A percentile compares a stretch with the other conserved stretches of the same genome.
Conservation (phyloP, 1,140 invertebrate genomes). For the Reticulitermes speratus region DNA sequence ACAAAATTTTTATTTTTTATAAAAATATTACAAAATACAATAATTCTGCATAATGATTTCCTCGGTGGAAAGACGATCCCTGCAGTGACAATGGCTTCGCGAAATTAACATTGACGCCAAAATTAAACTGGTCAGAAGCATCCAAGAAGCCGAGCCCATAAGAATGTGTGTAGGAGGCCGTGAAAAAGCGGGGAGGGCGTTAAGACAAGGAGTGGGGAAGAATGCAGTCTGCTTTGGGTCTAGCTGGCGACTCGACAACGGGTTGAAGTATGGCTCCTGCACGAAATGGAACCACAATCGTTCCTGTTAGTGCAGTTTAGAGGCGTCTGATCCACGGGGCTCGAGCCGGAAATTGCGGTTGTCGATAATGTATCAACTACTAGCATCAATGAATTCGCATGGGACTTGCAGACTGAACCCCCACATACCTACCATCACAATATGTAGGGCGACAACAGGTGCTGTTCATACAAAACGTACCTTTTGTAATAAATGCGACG, state of each 20-base stretch:
- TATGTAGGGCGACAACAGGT: no score
- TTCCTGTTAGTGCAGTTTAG: background rate
- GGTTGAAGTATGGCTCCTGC: background rate
- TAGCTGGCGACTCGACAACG: background rate
- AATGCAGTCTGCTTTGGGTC: conserved; percentile 7
- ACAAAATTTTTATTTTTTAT: no score
- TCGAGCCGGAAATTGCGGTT: background rate
- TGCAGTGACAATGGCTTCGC: conserved; percentile 4
- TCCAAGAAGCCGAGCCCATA: background rate
- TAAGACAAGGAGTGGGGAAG: background rate
- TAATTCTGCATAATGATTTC: background rate
- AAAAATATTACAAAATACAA: background rate
- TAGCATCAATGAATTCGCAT: no score
- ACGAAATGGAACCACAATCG: background rate
- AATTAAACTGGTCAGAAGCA: conserved; percentile 16
- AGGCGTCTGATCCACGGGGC: background rate
- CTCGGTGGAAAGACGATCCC: background rate
- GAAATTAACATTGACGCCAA: conserved; percentile 11
- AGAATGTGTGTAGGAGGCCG: conserved; percentile 6
- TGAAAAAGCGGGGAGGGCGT: background rate
- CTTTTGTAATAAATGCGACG: no score
- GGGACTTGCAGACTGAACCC: no score
- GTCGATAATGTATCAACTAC: no score
- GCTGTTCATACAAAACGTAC: no score
- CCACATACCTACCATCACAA: no score